Conservation (phyloP, 2,888 invertebrate genomes). For the Erynnis tages region DNA sequence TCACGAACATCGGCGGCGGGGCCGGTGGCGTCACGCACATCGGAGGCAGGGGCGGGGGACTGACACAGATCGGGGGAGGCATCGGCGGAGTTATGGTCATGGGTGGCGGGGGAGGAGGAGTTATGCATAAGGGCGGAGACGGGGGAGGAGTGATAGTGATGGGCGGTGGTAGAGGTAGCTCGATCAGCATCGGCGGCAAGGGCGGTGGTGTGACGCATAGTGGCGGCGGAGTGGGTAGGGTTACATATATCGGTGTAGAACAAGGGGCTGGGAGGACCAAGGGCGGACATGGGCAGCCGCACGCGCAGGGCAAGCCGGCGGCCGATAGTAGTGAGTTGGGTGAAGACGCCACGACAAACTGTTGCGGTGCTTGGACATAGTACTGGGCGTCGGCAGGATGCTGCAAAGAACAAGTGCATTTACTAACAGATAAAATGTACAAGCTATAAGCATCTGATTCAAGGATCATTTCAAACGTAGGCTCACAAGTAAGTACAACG, state of each 20-base stretch:
- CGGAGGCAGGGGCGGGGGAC: conserved; percentile 57
- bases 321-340: neutral
- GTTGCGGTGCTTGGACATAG: conserved; percentile 46
- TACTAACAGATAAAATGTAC: too few species aligned
- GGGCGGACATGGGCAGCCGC: conserved; percentile 37
- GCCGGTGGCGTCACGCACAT: conserved; percentile 61
- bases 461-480: too few species aligned
- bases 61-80: conserved; percentile 51
- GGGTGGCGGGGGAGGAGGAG: conserved; percentile 44
- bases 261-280: conserved; percentile 45
- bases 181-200: conserved; percentile 54
- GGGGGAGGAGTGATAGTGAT: conserved; percentile 60
- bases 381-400: conserved; percentile 54
- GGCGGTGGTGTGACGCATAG: conserved; percentile 59
- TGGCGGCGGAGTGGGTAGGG: conserved; percentile 58
- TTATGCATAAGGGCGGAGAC: conserved; percentile 56
- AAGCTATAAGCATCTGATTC: too few species aligned
- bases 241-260: conserved; percentile 55
- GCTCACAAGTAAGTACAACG: neutral
- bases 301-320: conserved; percentile 35
- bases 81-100: conserved; percentile 42
- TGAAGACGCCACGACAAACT: conserved; percentile 35
- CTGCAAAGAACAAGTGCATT: conserved; percentile 45
- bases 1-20: conserved; percentile 43
- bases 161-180: conserved; percentile 54